Percentiles rank a stretch among this genome's conserved stretches.
Evolutionary conservation across 2,797 vertebrate genomes (phyloP).

Genomic region (Choloepus didactylus): DNA sequence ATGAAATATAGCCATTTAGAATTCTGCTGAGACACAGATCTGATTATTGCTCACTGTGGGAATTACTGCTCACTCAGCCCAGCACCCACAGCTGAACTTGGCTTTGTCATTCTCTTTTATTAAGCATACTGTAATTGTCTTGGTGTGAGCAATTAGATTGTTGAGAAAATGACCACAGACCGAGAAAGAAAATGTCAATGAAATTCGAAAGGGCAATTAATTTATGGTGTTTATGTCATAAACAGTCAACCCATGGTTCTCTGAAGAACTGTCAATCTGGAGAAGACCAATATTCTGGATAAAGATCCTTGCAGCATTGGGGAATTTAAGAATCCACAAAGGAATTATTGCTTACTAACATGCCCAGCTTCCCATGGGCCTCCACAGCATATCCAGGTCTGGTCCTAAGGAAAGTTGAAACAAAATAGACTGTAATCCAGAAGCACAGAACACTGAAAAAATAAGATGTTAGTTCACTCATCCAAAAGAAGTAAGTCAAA

Average conservation of each 20-base stretch:
- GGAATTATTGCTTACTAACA: neutral
- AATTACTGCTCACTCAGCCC: neutral
- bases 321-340: conserved; percentile 49
- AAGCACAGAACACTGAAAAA: conserved; percentile 47
- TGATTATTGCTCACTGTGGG: neutral
- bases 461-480: neutral
- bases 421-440: neutral
- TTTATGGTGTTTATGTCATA: neutral
- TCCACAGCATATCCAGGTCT: neutral
- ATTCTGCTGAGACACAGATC: conserved; percentile 48
- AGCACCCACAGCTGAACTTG: conserved; percentile 23
- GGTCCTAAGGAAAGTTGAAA: neutral
- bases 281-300: neutral
- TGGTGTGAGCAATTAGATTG: conserved; percentile 21
- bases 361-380: neutral
- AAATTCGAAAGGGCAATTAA: conserved; percentile 57
- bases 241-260: conserved; percentile 43
- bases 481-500: neutral
- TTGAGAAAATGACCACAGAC: conserved; percentile 21
- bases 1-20: conserved; percentile 57
- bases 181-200: conserved; percentile 52
- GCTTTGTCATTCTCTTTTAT: conserved; percentile 46
- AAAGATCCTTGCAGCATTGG: neutral
- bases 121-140: neutral
- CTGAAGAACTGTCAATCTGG: conserved; percentile 14